Evolutionary conservation across 2,113 vertebrate species (phyloP).

Genomic region (Cheirogaleus medius): DNA sequence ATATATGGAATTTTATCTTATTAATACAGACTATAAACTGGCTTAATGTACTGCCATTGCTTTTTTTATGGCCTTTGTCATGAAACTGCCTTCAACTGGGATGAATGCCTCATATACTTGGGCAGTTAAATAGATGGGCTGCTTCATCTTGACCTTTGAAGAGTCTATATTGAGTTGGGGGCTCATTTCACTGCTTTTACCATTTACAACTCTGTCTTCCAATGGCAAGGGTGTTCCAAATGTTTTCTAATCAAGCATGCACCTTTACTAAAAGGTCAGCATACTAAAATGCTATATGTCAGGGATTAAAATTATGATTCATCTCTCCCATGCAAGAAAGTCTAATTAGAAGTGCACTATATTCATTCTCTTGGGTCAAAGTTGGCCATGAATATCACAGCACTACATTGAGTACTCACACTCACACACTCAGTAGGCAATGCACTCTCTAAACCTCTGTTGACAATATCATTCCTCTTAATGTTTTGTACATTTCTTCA

Average conservation of each 20-base stretch:
- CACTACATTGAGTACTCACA: background rate
- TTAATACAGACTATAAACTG: background rate
- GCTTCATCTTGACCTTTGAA: constrained; percentile 76
- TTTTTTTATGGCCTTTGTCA: constrained; percentile 58
- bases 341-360: constrained; percentile 31
- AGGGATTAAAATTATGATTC: constrained; percentile 61
- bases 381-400: background rate
- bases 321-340: constrained; percentile 46
- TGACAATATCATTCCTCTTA: constrained; percentile 30
- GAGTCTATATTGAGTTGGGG: constrained; percentile 62
- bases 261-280: constrained; percentile 72
- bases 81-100: constrained; percentile 22
- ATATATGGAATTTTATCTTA: constrained; percentile 18
- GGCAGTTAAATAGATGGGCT: constrained; percentile 59
- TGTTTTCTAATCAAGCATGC: constrained; percentile 75
- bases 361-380: background rate
- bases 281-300: constrained; percentile 70
- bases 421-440: background rate
- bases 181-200: constrained; percentile 63
- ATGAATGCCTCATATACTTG: constrained; percentile 69
- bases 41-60: constrained; percentile 43
- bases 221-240: constrained; percentile 64
- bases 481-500: background rate
- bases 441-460: background rate
- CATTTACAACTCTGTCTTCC: constrained; percentile 66